Percentiles rank a stretch among this genome's conserved stretches.
phyloP scores from a whole-genome alignment of 2,797 vertebrate genomes.

The Iguana delicatissima region DNA sequence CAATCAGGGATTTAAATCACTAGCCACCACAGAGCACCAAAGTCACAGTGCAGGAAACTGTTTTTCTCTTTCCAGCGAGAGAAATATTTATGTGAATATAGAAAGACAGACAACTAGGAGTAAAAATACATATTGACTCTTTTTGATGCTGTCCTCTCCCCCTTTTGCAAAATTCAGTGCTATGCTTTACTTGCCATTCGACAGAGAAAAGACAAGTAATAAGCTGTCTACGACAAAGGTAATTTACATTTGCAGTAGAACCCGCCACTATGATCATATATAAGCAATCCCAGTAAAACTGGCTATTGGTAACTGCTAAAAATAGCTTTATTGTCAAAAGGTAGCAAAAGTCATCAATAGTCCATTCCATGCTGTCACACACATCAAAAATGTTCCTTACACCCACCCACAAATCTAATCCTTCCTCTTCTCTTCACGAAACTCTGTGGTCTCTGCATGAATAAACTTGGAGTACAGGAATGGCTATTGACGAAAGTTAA shows the following conservation, averaged over 20 bases:
- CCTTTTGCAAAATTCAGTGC: neutral
- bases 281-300: conserved; percentile 17
- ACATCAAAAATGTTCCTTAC: neutral
- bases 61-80: neutral
- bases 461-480: no score
- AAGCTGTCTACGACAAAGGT: neutral
- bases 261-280: neutral
- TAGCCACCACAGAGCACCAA: no score
- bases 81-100: neutral
- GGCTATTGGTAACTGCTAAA: conserved; percentile 7
- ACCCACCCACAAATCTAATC: neutral
- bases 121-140: neutral
- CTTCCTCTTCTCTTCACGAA: neutral
- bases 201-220: conserved; percentile 1
- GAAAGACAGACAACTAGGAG: neutral
- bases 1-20: no score
- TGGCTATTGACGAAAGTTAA: no score
- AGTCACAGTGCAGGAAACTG: neutral
- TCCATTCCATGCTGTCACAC: neutral
- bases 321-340: conserved; percentile 19
- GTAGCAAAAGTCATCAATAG: neutral
- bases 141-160: neutral
- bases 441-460: no score
- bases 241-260: conserved; percentile 18
- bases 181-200: neutral